These are phyloP conservation scores for Pyrochroa serraticornis DNA, from an alignment of 2,888 invertebrate species.

Conservation along the genomic window DNA sequence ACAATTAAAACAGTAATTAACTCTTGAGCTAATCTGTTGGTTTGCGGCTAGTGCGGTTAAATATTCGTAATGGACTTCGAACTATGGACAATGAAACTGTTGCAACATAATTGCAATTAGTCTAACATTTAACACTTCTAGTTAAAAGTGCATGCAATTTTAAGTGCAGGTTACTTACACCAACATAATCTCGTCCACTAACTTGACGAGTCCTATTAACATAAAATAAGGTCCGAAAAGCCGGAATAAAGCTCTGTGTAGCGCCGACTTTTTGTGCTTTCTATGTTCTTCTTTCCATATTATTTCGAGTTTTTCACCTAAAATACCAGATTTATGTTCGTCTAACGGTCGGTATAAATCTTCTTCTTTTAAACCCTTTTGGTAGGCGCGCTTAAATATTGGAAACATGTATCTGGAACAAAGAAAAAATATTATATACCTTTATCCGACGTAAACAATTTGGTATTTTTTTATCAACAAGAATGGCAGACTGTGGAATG, in stretches of 20 bases:
- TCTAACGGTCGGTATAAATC: constrained; percentile 74
- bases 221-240: constrained; percentile 48
- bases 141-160: no score
- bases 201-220: constrained; percentile 47
- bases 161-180: constrained; percentile 47
- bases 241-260: constrained; percentile 48
- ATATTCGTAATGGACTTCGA: background rate
- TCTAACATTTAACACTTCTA: no score
- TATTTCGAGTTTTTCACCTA: constrained; percentile 71
- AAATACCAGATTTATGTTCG: constrained; percentile 68
- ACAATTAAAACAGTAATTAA: background rate
- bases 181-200: constrained; percentile 49
- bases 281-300: constrained; percentile 51
- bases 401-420: constrained; percentile 76
- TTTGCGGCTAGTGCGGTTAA: background rate
- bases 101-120: background rate
- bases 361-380: constrained; percentile 69
- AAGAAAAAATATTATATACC: constrained; percentile 1
- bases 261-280: constrained; percentile 49
- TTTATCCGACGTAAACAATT: background rate
- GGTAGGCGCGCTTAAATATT: constrained; percentile 73
- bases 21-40: background rate
- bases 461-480: background rate
- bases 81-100: background rate
- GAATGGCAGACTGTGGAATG: background rate